These are phyloP conservation scores for Drosophila subobscura DNA, from an alignment of 1,140 invertebrate genomes.

Conservation along the genomic window DNA sequence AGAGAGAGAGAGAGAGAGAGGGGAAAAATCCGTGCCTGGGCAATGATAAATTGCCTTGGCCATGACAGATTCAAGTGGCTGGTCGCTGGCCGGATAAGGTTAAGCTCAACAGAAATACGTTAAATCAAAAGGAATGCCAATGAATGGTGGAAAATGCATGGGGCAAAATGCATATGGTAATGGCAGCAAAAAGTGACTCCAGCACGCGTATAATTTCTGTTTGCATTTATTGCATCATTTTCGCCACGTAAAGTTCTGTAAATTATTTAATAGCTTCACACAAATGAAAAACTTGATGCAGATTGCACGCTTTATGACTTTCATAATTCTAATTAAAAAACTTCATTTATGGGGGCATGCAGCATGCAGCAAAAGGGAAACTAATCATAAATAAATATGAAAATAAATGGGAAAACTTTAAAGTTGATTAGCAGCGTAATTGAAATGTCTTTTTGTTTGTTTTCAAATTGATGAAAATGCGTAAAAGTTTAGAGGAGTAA, in stretches of 20 bases:
- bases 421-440: no score
- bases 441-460: no score
- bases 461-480: no score
- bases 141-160: constrained; percentile 1
- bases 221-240: constrained; percentile 17
- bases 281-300: constrained; percentile 20
- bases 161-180: constrained; percentile 9
- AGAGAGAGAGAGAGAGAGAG: constrained; percentile 12
- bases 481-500: no score
- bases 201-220: constrained; percentile 9
- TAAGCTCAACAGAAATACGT: no score
- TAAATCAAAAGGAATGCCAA: constrained; percentile 3
- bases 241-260: constrained; percentile 13
- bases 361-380: not conserved
- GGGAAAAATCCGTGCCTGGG: constrained; percentile 2
- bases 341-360: not conserved
- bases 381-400: no score
- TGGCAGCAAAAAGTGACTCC: constrained; percentile 2
- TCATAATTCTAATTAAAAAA: constrained; percentile 29
- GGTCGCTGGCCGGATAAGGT: not conserved
- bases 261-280: constrained; percentile 21
- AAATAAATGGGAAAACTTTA: no score
- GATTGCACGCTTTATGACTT: constrained; percentile 18
- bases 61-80: constrained; percentile 42
- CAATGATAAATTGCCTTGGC: constrained; percentile 44